Base-by-base conservation (phyloP, 2,888 invertebrate species). In the Cephus pulcher region DNA sequence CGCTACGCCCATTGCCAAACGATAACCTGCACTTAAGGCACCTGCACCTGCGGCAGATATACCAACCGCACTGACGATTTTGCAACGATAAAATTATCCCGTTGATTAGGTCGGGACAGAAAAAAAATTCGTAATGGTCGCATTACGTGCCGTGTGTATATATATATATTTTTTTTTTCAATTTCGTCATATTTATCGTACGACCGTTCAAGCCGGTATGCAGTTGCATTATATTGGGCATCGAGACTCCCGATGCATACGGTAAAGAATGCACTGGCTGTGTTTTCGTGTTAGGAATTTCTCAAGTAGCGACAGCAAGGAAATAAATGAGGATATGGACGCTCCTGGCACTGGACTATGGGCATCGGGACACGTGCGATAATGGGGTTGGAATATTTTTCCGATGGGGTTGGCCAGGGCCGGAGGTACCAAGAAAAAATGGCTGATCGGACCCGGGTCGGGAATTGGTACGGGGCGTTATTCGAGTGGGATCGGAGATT, bases 401-500 rank as follows among this genome's bases (percentile, higher is more conserved):
- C 56, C 15, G 32, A 71, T 71, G 71, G 32, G 71, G 71, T 30
- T 1, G 12, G 12, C 12, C 6, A 3, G 70, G 15, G 15, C n/a
- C 12, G 11, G 15, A 33, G 70, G 30, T 11, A 33, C 12, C 6
- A 40, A 69, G 71, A 70, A n/a, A n/a, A 40, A 78, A 78, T 70
- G 35, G 70, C 23, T 23, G 56, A 23, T 56, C 56, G 23, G 23
- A 9, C 56, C 15, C 1, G 23, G 9, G 6, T 23, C 56, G 2
- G 4, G 56, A 56, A 56, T 23, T 6, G 56, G 56, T 56, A 56
- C 56, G 23, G 37, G 69, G 33, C 34, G 12, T 34, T 30, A 12
- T 23, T 70, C 34, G 12, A 74, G 33, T 2, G 70, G 69, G 75
- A 78, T 78, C 78, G 75, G 75, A 78, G 78, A 78, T 78, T 75